A percentile compares a stretch with the other conserved stretches of the same genome.
phyloP scores from a whole-genome alignment of 92 coral and sea anemone genomes.

The Hydrozoanthus gracilis region DNA sequence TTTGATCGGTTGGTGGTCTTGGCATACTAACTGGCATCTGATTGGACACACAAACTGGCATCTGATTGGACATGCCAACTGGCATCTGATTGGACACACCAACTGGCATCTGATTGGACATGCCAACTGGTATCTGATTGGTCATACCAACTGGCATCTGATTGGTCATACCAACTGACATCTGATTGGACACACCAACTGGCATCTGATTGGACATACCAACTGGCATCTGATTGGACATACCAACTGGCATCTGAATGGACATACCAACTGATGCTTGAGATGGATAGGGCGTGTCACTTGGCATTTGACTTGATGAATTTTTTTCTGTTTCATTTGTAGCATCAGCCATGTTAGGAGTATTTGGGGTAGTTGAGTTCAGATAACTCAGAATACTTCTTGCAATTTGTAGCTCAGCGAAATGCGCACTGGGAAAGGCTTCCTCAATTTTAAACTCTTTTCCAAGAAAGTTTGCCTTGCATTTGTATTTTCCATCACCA shows the following conservation, averaged over 20 bases:
- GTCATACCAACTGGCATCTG: too few species aligned
- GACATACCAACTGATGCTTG: neutral
- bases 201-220: neutral
- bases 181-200: neutral
- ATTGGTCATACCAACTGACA: neutral
- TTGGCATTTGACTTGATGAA: neutral
- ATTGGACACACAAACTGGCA: too few species aligned
- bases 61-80: too few species aligned
- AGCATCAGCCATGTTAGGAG: neutral
- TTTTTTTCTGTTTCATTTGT: neutral
- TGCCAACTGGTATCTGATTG: too few species aligned
- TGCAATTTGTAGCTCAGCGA: constrained; percentile 82
- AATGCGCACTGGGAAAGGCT: constrained; percentile 58
- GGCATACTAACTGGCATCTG: neutral
- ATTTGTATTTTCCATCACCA: constrained; percentile 46
- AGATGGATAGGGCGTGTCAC: neutral
- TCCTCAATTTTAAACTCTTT: constrained; percentile 62
- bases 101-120: too few species aligned
- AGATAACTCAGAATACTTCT: constrained; percentile 54
- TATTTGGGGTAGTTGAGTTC: neutral
- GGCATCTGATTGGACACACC: too few species aligned
- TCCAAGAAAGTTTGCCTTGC: constrained; percentile 72
- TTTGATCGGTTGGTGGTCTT: neutral
- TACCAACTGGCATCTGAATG: neutral
- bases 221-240: neutral